These are phyloP conservation scores for Cheilosia pagana DNA, from an alignment of 2,888 invertebrate genomes.

Conservation along the genomic window DNA sequence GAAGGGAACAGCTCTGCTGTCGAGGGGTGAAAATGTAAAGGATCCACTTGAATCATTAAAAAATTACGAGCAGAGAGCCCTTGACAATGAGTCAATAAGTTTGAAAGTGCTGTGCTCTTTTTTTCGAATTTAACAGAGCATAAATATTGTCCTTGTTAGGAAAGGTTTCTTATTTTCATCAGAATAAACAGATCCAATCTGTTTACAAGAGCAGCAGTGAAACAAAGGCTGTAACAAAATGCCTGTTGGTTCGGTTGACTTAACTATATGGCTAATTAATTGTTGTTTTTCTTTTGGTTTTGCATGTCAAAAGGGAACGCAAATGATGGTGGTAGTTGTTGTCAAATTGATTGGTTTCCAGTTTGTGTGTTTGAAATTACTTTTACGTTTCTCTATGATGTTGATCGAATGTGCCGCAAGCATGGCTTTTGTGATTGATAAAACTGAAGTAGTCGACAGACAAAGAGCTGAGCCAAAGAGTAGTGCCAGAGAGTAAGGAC, in stretches of 20 bases:
- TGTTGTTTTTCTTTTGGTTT: conserved; percentile 13
- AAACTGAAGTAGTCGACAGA: no score
- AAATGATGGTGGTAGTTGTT: not conserved
- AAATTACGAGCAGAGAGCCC: conserved; percentile 44
- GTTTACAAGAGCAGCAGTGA: not conserved
- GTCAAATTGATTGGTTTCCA: not conserved
- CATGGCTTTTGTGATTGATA: no score
- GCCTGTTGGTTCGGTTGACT: conserved; percentile 9
- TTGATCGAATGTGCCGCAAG: no score
- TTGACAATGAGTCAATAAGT: conserved; percentile 18
- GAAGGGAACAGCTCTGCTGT: not conserved
- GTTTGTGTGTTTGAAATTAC: not conserved
- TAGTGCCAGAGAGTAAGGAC: no score
- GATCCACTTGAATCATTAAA: conserved; percentile 49
- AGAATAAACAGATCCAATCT: not conserved
- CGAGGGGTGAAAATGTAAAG: not conserved
- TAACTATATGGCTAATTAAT: conserved; percentile 15
- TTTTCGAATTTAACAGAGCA: not conserved
- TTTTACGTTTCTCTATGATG: no score
- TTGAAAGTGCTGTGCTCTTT: conserved; percentile 13
- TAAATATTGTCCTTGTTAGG: not conserved
- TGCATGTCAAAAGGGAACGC: conserved; percentile 2
- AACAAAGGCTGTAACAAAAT: conserved; percentile 4
- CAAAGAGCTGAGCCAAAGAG: no score
- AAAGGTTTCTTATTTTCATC: not conserved